phyloP scores from a whole-genome alignment of 2,797 vertebrate species.

The Clarias fuscus region DNA sequence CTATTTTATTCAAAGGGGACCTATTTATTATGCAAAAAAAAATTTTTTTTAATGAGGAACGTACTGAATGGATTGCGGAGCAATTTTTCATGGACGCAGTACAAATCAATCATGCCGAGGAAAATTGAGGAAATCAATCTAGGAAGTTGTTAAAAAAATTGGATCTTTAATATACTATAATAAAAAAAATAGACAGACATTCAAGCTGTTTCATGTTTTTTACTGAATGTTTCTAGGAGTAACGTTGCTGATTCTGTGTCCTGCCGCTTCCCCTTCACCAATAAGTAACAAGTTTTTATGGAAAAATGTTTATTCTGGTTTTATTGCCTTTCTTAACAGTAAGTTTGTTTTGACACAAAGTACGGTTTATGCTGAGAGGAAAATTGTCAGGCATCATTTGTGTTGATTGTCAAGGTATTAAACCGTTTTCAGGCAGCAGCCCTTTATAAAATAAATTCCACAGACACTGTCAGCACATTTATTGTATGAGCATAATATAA shows the following conservation, averaged over 20 bases:
- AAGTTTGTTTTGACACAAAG: not conserved
- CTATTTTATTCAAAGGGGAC: not conserved
- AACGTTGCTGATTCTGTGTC: not conserved
- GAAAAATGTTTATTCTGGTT: too few relatives aligned
- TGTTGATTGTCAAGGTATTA: not conserved
- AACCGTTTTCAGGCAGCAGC: not conserved
- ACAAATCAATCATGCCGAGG: too few relatives aligned
- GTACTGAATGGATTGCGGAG: too few relatives aligned
- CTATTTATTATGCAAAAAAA: too few relatives aligned
- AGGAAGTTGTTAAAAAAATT: too few relatives aligned
- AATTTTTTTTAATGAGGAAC: too few relatives aligned
- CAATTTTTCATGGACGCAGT: too few relatives aligned
- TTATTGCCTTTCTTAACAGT: not conserved
- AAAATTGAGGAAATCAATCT: too few relatives aligned
- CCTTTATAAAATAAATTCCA: not conserved
- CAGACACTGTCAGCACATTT: not conserved
- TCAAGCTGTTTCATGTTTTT: not conserved
- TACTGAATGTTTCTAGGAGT: not conserved
- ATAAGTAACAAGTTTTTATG: too few relatives aligned
- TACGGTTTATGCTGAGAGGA: not conserved
- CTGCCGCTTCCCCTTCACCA: too few relatives aligned
- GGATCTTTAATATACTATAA: too few relatives aligned
- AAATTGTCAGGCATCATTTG: not conserved
- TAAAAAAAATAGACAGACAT: not conserved
- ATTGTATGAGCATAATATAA: not conserved